These are phyloP conservation scores for Stichopus horrens DNA, from an alignment of 53 echinoderm and acorn worm genomes.

Conservation along the genomic window DNA sequence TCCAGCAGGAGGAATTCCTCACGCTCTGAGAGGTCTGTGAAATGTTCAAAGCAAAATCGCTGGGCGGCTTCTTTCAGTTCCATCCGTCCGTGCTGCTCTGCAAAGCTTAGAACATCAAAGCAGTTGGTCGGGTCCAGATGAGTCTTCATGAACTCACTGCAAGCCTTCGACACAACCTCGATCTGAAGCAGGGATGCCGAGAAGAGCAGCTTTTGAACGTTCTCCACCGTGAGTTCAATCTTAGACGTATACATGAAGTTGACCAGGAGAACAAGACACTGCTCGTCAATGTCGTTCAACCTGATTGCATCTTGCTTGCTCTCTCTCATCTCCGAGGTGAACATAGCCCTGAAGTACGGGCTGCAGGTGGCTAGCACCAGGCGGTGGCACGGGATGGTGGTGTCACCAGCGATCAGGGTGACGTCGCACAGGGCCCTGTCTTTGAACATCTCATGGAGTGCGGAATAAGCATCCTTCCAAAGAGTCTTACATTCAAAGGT, in stretches of 20 bases:
- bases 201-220: constrained; percentile 89
- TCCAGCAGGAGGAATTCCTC: constrained; percentile 80
- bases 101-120: constrained; percentile 90
- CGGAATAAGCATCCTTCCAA: constrained; percentile 84
- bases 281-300: constrained; percentile 87
- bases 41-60: constrained; percentile 74
- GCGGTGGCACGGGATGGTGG: constrained; percentile 76
- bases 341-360: constrained; percentile 98
- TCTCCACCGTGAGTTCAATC: constrained; percentile 83
- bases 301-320: constrained; percentile 69
- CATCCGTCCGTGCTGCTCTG: constrained; percentile 84
- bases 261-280: constrained; percentile 70
- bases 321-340: constrained; percentile 88
- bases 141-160: constrained; percentile 94
- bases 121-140: constrained; percentile 92
- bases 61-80: constrained; percentile 79
- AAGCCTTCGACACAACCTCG: constrained; percentile 79
- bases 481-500: constrained; percentile 86
- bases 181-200: constrained; percentile 87
- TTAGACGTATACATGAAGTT: constrained; percentile 94
- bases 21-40: constrained; percentile 67
- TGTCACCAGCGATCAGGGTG: constrained; percentile 70
- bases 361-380: constrained; percentile 92
- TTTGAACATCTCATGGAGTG: constrained; percentile 77
- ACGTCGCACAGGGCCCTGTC: constrained; percentile 79